phyloP scores from a whole-genome alignment of 2,113 vertebrate species.

The Chaetura pelagica region DNA sequence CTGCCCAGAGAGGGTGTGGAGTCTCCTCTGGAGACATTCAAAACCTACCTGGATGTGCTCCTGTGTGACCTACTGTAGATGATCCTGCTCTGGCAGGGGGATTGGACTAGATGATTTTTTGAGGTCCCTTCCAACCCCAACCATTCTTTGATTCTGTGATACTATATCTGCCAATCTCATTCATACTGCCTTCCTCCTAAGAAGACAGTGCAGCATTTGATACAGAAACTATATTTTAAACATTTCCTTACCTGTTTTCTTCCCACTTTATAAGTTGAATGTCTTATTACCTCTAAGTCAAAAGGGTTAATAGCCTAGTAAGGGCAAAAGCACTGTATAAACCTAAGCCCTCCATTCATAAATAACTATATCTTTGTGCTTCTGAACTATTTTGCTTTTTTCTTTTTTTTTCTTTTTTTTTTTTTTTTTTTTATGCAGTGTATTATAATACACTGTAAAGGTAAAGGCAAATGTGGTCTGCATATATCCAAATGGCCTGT shows the following conservation, averaged over 20 bases:
- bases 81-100: no score
- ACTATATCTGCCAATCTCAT: background rate
- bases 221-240: background rate
- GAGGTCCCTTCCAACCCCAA: no score
- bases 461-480: background rate
- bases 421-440: background rate
- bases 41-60: no score
- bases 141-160: no score
- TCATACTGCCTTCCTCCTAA: background rate
- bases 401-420: background rate
- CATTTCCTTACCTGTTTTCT: background rate
- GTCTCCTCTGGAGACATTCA: no score
- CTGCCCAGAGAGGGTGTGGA: no score
- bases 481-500: background rate
- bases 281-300: background rate
- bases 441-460: background rate
- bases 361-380: background rate
- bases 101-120: no score
- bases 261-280: background rate
- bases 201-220: background rate
- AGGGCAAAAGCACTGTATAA: background rate
- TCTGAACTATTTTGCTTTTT: background rate
- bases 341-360: background rate
- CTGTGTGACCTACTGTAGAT: no score
- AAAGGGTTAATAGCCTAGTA: background rate